Percentiles rank a stretch among this genome's conserved stretches.
phyloP scores from a whole-genome alignment of 2,888 invertebrate species.

The Cephus runcator region DNA sequence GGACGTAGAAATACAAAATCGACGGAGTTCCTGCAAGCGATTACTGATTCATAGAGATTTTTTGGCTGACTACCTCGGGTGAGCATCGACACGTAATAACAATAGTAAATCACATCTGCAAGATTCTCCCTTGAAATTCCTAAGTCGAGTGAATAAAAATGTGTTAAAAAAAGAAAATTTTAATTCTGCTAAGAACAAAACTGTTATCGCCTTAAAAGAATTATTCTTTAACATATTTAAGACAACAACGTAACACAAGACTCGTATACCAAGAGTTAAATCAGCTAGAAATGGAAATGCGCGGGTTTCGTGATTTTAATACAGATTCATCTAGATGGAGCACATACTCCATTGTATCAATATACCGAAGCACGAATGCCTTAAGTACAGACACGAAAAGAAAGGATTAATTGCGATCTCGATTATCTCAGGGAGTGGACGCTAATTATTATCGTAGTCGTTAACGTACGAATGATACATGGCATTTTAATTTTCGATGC shows the following conservation, averaged over 20 bases:
- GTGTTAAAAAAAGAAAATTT: background rate
- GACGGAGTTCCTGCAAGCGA: background rate
- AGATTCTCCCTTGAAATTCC: background rate
- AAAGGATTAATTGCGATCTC: background rate
- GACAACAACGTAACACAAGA: background rate
- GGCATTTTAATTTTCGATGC: slow-evolving; percentile 5
- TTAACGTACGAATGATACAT: background rate
- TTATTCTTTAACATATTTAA: background rate
- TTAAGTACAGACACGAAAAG: background rate
- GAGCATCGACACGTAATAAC: slow-evolving; percentile 8
- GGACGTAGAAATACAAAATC: background rate
- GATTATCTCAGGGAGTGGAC: slow-evolving; percentile 1
- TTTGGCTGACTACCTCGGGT: slow-evolving; percentile 28
- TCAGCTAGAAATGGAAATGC: background rate
- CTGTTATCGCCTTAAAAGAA: background rate
- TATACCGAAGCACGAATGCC: background rate
- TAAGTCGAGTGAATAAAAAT: background rate
- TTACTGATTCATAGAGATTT: slow-evolving; percentile 9
- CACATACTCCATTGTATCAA: background rate
- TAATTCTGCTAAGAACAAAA: background rate
- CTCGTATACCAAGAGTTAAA: background rate
- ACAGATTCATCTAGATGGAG: background rate
- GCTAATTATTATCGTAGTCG: background rate
- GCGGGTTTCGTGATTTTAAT: background rate
- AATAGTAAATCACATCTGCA: background rate